A percentile compares a stretch with the other conserved stretches of the same genome.
These are phyloP conservation scores for Noturus placidus DNA, from an alignment of 2,113 vertebrate species.

Conservation along the genomic window DNA sequence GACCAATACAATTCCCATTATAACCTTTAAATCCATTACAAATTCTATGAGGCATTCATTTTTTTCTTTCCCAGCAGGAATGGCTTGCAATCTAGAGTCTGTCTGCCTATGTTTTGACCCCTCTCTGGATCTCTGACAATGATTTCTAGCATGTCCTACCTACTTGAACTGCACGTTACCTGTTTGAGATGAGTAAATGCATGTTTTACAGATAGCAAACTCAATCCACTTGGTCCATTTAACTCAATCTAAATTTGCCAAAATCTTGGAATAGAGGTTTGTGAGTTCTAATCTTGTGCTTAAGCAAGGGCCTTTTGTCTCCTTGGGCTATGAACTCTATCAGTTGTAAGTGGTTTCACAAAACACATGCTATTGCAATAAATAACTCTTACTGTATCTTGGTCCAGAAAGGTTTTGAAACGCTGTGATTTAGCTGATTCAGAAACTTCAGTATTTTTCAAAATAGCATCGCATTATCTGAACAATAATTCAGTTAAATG, in stretches of 20 bases:
- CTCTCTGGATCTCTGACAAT: not conserved
- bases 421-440: constrained; percentile 33
- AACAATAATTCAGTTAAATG: constrained; percentile 44
- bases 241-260: not conserved
- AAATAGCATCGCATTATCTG: constrained; percentile 14
- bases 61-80: no score
- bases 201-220: not conserved
- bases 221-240: not conserved
- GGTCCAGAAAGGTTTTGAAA: not conserved
- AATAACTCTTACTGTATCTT: not conserved
- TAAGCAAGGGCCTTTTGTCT: not conserved
- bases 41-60: no score
- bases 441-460: constrained; percentile 15
- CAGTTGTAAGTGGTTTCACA: not conserved
- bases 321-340: not conserved
- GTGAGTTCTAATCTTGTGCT: not conserved
- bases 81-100: no score
- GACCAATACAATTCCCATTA: no score
- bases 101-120: not conserved
- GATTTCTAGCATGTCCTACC: not conserved
- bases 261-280: not conserved
- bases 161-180: not conserved
- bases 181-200: not conserved
- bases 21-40: no score
- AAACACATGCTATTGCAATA: not conserved